Evolutionary conservation across 2,113 vertebrate species (phyloP), one percentile per base, ranked within the genome.

Genomic region (Copsychus sechellarum): DNA sequence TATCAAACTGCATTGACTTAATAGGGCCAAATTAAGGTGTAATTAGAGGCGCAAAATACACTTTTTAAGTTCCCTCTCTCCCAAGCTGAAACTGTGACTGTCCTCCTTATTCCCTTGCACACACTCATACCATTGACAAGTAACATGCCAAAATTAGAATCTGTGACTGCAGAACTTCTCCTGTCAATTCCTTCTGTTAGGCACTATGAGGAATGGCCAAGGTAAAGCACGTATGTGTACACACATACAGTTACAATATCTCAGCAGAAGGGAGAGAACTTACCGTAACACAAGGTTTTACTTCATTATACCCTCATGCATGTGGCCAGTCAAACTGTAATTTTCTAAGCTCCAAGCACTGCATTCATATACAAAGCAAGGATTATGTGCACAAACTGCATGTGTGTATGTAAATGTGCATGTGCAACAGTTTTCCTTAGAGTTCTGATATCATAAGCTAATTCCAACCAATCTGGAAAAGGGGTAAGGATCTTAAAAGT

Each of bases 181-280:
- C 74, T 70, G 67, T 69, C 72, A 67, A 71, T 67, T 86, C 79
- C 33, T 88, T 84, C 74, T 69, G 33, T 81, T 57, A 42, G 67
- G 81, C 78, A 43, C 64, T 62, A 3, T 1, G 50, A 91, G 34
- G 43, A 87, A 20, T 53, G 31, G 64, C 64, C 71, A 62, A 77
- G 64, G 33, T 21, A 65, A 61, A 61, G 21, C 6, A 5, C 0
- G 0, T 33, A 5, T 0, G 0, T 11, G 25, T 12, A 13, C 26
- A 42, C 31, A 60, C 50, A 25, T 42, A n/a, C 5, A 70, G 40
- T 26, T n/a, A 79, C 36, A 73, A 0, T 20, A 56, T 18, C 67
- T 64, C 53, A 81, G 43, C 53, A 71, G 84, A 79, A 86, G 67
- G 28, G 33, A 92, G 12, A 81, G 51, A 86, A 83, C 79, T 80